phyloP scores from a whole-genome alignment of 2,888 invertebrate species.

The Cheilosia variabilis region DNA sequence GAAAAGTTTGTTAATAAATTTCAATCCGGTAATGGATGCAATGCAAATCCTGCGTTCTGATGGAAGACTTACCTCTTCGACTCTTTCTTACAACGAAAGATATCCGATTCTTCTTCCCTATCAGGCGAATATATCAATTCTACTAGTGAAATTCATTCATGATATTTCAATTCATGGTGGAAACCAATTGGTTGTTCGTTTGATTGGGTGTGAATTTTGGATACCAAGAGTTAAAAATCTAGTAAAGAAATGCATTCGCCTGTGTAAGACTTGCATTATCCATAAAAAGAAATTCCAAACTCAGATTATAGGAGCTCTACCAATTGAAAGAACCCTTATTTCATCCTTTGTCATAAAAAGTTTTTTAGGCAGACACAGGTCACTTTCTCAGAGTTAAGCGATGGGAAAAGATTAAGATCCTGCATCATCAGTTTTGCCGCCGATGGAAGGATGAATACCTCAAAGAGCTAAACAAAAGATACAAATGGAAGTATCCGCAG shows the following conservation, averaged over 20 bases:
- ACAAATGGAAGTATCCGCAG: background rate
- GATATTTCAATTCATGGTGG: background rate
- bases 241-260: background rate
- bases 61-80: background rate
- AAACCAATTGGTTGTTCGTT: background rate
- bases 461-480: background rate
- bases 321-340: background rate
- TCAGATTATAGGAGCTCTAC: background rate
- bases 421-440: background rate
- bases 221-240: background rate
- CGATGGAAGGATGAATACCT: background rate
- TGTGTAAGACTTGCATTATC: background rate
- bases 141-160: background rate
- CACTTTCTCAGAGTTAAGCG: background rate
- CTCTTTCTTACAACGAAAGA: background rate
- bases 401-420: background rate
- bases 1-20: background rate
- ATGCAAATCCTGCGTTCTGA: background rate
- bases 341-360: background rate
- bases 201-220: background rate
- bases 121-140: background rate
- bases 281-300: background rate
- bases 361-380: too few species aligned
- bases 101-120: too few species aligned
- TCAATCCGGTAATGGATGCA: background rate